These are phyloP conservation scores for Folsomia manolachei DNA, from an alignment of 2,888 invertebrate species.

Conservation along the genomic window DNA sequence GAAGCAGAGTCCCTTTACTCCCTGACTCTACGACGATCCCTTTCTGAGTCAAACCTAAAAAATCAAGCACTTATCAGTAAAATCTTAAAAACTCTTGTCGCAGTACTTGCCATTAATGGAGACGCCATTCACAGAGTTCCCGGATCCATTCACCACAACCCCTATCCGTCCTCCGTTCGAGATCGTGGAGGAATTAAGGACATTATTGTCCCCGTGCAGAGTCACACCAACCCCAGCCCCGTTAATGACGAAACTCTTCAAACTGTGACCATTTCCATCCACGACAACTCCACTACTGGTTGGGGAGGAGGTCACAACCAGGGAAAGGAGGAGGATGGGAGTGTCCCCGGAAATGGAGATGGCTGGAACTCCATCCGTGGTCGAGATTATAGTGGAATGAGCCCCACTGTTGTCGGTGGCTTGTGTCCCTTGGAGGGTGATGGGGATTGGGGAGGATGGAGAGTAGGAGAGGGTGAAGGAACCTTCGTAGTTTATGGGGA, in stretches of 20 bases:
- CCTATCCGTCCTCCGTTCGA: neutral
- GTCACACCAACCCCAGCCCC: neutral
- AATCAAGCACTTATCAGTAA: neutral
- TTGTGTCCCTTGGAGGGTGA: neutral
- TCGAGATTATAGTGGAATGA: neutral
- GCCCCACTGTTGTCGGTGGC: neutral
- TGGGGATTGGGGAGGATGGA: neutral
- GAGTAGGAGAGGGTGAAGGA: neutral
- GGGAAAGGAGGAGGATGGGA: neutral
- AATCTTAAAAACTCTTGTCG: no score
- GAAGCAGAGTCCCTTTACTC: neutral
- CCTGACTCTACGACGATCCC: neutral
- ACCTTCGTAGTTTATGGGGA: neutral
- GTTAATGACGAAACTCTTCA: neutral
- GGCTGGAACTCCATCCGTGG: neutral
- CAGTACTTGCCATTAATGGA: neutral
- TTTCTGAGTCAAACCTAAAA: neutral
- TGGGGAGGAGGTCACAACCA: neutral
- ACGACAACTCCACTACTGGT: neutral
- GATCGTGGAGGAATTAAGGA: neutral
- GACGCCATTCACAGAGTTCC: neutral
- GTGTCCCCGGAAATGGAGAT: no score
- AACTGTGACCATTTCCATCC: neutral
- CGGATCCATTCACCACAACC: neutral
- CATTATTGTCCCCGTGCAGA: neutral